Percentiles rank a stretch among this genome's conserved stretches.
Conservation (phyloP, 2,797 vertebrate species). For the Falco concolor region DNA sequence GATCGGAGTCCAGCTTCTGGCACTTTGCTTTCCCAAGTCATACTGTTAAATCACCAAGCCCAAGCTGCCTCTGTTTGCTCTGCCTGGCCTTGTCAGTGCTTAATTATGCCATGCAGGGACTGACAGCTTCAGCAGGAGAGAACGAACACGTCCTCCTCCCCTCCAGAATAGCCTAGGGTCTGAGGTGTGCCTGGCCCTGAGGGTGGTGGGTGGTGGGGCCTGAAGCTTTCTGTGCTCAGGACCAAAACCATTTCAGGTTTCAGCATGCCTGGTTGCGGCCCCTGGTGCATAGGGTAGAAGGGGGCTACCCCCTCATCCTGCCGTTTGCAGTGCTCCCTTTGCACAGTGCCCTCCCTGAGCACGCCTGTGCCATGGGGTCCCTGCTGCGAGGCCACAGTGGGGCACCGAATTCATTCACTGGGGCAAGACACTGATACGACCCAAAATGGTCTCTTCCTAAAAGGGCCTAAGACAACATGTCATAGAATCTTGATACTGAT, state of each 20-base stretch:
- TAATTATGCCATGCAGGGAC: not conserved
- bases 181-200: not conserved
- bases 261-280: not conserved
- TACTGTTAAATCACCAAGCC: not conserved
- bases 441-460: not conserved
- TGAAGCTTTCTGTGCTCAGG: not conserved
- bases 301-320: not conserved
- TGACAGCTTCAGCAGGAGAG: not conserved
- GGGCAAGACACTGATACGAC: not conserved
- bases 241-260: not conserved
- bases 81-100: not conserved
- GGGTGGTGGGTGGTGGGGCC: not conserved
- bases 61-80: not conserved
- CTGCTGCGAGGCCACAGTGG: fast-evolving
- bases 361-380: not conserved
- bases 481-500: not conserved
- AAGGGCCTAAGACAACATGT: not conserved
- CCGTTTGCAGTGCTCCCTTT: fast-evolving
- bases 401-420: fast-evolving
- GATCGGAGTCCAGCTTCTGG: not conserved
- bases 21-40: not conserved
- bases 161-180: not conserved
- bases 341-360: not conserved
- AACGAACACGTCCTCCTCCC: not conserved
- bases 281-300: not conserved